Percentiles rank a stretch among this genome's conserved stretches.
Conservation (phyloP, 1,140 invertebrate species). For the Nephotettix cincticeps region DNA sequence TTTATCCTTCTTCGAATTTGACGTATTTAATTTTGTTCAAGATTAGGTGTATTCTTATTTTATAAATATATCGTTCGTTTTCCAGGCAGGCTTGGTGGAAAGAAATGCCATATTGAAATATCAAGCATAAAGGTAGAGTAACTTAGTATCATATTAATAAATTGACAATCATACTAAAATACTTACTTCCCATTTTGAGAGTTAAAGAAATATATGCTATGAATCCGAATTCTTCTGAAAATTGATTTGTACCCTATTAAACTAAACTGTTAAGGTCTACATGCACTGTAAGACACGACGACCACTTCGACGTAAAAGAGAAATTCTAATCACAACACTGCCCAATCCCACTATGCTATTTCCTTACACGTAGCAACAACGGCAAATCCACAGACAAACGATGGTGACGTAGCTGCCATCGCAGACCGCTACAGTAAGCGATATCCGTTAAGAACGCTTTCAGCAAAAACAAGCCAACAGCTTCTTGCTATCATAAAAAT, state of each 20-base stretch:
- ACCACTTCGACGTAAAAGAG: conserved; percentile 24
- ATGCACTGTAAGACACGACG: not conserved
- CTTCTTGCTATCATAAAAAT: no score
- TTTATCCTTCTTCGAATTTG: no score
- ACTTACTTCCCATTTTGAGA: conserved; percentile 15
- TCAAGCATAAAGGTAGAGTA: no score
- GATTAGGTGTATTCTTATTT: no score
- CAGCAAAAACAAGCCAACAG: no score
- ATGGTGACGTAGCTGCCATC: conserved; percentile 15
- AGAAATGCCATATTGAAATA: no score
- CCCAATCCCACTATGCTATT: conserved; percentile 3
- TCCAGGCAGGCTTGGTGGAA: no score
- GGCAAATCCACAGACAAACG: conserved; percentile 8
- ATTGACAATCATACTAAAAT: not conserved
- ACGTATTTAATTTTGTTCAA: no score
- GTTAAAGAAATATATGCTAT: not conserved
- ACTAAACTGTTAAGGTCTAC: not conserved
- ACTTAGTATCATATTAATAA: no score
- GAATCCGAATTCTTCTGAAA: not conserved
- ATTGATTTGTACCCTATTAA: no score
- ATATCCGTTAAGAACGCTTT: not conserved
- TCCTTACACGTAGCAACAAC: conserved; percentile 22
- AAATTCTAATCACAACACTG: not conserved
- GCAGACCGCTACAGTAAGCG: not conserved
- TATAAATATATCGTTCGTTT: no score